Evolutionary conservation across 2,797 vertebrate species (phyloP).

Genomic region (Ceryle rudis): DNA sequence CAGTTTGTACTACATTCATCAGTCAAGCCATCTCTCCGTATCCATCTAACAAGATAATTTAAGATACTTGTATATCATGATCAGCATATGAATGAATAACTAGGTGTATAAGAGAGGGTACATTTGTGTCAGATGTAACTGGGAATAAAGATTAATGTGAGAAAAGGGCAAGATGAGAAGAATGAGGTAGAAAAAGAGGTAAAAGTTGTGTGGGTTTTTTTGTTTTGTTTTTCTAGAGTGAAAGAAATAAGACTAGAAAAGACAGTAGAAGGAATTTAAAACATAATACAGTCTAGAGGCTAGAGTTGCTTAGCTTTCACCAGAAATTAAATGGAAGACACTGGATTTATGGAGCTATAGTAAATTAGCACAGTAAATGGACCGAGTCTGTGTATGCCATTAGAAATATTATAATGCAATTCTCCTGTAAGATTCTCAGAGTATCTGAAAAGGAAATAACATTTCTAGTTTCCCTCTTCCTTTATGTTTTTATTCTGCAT

Average conservation of each 20-base stretch:
- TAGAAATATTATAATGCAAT: neutral
- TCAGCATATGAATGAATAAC: neutral
- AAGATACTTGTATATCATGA: neutral
- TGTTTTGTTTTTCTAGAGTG: neutral
- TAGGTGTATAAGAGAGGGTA: neutral
- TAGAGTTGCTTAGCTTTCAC: neutral
- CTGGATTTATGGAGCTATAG: neutral
- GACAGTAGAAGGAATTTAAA: neutral
- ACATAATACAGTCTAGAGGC: neutral
- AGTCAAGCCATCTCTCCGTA: neutral
- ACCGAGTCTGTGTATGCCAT: neutral
- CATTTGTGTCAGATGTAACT: neutral
- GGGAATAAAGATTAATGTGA: neutral
- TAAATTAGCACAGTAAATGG: neutral
- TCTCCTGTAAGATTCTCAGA: neutral
- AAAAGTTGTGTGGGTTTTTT: neutral
- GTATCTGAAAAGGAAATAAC: neutral
- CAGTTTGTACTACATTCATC: neutral
- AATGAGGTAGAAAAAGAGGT: neutral
- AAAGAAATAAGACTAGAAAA: neutral
- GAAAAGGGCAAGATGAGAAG: neutral
- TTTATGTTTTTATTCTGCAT: neutral
- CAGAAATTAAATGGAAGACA: neutral
- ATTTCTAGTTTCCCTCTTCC: neutral
- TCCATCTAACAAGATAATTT: neutral